phyloP scores from a whole-genome alignment of 2,113 vertebrate species.

The Colaptes auratus region DNA sequence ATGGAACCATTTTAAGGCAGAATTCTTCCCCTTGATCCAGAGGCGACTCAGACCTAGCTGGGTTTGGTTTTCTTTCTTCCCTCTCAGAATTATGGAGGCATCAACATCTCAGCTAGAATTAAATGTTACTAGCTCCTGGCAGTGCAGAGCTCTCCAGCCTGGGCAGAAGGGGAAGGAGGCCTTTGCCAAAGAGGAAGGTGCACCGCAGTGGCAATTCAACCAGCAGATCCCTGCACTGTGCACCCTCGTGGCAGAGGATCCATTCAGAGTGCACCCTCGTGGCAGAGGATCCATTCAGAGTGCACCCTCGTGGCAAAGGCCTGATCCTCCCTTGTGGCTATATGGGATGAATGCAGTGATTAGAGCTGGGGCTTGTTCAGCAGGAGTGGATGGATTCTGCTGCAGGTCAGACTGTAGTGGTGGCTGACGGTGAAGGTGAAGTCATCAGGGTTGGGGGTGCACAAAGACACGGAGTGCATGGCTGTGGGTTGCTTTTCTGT shows the following conservation, averaged over 20 bases:
- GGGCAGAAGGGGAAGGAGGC: background rate
- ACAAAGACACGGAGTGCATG: background rate
- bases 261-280: background rate
- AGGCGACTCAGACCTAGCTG: background rate
- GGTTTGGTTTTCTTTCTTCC: background rate
- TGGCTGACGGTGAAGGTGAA: background rate
- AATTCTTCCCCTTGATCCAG: background rate
- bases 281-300: background rate
- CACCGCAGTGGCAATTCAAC: background rate
- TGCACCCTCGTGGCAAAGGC: background rate
- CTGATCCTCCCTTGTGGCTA: background rate
- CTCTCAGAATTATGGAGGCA: background rate
- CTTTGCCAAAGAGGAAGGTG: background rate
- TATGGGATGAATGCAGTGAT: background rate
- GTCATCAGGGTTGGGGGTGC: background rate
- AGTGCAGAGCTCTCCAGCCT: background rate
- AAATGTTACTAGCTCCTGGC: background rate
- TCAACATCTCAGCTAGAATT: background rate
- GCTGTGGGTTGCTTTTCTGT: background rate
- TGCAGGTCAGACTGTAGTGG: background rate
- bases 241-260: background rate
- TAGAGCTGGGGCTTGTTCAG: no score
- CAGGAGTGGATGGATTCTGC: background rate
- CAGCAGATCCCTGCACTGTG: background rate
- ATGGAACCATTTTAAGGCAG: background rate